These are phyloP conservation scores for Zelleria hepariella DNA, from an alignment of 2,888 invertebrate genomes.

Conservation along the genomic window DNA sequence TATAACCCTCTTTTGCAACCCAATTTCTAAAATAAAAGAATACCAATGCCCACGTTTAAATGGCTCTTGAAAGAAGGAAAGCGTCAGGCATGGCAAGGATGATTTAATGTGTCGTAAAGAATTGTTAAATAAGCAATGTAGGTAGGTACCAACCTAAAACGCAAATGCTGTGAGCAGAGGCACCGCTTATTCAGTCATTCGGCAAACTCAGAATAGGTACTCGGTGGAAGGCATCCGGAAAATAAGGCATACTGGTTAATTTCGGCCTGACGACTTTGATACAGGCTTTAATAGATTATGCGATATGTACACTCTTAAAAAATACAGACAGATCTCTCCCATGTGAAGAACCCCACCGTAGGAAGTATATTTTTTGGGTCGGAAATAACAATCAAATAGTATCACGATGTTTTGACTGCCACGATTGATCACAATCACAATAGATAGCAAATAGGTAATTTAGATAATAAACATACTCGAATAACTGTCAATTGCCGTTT, in stretches of 20 bases:
- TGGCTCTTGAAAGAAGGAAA: background rate
- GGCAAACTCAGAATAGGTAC: conserved; percentile 30
- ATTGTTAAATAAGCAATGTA: conserved; percentile 35
- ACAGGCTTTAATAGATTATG: background rate
- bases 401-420: background rate
- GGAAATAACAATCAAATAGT: background rate
- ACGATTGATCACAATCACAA: background rate
- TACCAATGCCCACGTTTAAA: background rate
- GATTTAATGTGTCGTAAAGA: background rate
- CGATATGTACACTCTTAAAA: too few relatives aligned
- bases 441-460: conserved; percentile 19
- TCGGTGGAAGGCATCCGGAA: conserved; percentile 53
- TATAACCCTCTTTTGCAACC: background rate
- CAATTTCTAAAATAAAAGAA: background rate
- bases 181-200: conserved; percentile 54
- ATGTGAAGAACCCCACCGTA: too few relatives aligned
- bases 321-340: too few relatives aligned
- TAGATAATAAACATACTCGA: background rate
- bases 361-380: background rate
- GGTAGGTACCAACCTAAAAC: conserved; percentile 71
- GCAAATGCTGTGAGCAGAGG: conserved; percentile 66
- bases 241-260: conserved; percentile 58
- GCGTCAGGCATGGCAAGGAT: background rate
- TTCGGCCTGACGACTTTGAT: conserved; percentile 21
- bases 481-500: conserved; percentile 44